Percentiles rank a stretch among this genome's conserved stretches.
phyloP scores from a whole-genome alignment of 1,140 invertebrate species.

The Eueides isabella region DNA sequence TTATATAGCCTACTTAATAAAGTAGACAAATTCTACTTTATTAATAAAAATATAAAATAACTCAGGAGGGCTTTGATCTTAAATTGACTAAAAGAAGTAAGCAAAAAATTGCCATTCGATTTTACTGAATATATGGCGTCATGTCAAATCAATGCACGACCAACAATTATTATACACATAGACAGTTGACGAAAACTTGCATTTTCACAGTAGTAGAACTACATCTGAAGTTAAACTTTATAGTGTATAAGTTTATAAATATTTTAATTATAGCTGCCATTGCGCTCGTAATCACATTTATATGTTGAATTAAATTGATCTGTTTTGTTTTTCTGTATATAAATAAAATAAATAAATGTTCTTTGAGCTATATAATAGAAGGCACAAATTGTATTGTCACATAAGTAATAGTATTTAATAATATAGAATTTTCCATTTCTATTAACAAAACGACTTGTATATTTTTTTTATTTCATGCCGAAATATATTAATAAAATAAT shows the following conservation, averaged over 20 bases:
- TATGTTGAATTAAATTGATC: background rate
- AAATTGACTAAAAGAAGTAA: no score
- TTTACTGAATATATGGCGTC: background rate
- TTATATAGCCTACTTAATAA: no score
- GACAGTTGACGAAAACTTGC: slow-evolving; percentile 57
- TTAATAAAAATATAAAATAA: no score
- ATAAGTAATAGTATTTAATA: background rate
- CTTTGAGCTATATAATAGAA: background rate
- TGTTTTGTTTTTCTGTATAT: background rate
- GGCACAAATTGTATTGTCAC: background rate
- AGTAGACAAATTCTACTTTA: no score
- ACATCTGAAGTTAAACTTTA: slow-evolving; percentile 67
- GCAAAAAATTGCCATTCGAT: no score
- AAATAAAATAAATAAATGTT: background rate
- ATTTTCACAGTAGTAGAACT: slow-evolving; percentile 59
- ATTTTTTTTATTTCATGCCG: no score
- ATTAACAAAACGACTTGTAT: no score
- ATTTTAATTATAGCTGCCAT: slow-evolving; percentile 52
- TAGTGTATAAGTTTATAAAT: slow-evolving; percentile 65
- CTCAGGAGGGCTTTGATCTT: no score
- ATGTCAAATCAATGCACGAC: slow-evolving; percentile 18
- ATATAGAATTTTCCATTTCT: background rate
- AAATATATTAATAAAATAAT: no score
- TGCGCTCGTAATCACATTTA: slow-evolving; percentile 54
- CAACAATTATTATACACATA: slow-evolving; percentile 51